These are phyloP conservation scores for Cynoglossus semilaevis DNA, from an alignment of 2,113 vertebrate species.

Conservation along the genomic window DNA sequence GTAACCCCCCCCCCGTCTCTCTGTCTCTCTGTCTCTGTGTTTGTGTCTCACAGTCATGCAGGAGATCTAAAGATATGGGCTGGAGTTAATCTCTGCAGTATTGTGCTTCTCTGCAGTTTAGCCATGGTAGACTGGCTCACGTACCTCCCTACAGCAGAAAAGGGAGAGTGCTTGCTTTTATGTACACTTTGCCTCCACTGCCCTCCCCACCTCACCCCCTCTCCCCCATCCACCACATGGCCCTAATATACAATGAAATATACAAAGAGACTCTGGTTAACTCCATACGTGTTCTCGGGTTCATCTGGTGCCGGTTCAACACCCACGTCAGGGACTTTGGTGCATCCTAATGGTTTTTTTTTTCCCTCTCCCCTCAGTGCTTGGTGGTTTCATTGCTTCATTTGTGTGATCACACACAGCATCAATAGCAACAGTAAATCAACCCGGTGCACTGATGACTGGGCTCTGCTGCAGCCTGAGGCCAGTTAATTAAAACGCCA, in stretches of 20 bases:
- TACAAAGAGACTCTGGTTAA: no score
- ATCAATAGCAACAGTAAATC: slow-evolving; percentile 27
- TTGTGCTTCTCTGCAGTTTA: slow-evolving; percentile 71
- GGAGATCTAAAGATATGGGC: slow-evolving; percentile 54
- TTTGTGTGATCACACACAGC: not conserved
- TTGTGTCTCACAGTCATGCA: slow-evolving; percentile 29
- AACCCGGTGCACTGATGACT: slow-evolving; percentile 28
- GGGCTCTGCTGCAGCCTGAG: slow-evolving; percentile 19
- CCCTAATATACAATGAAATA: slow-evolving; percentile 3
- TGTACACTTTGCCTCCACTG: slow-evolving; percentile 20
- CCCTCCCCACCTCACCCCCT: slow-evolving; percentile 6
- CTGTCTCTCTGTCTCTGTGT: slow-evolving; percentile 32
- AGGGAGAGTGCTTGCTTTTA: slow-evolving; percentile 25
- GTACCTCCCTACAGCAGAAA: slow-evolving; percentile 49
- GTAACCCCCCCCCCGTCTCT: slow-evolving; percentile 49
- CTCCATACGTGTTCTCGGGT: no score
- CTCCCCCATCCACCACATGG: slow-evolving; percentile 6
- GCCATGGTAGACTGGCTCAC: slow-evolving; percentile 68
- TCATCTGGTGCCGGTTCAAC: no score
- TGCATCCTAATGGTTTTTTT: not conserved
- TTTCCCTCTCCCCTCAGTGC: not conserved
- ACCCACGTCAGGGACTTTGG: no score
- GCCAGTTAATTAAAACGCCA: slow-evolving; percentile 31
- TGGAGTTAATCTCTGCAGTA: slow-evolving; percentile 69
- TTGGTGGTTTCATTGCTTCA: not conserved